Evolutionary conservation across 2,797 vertebrate species (phyloP).

Genomic region (Amblyopsis hoosieri): DNA sequence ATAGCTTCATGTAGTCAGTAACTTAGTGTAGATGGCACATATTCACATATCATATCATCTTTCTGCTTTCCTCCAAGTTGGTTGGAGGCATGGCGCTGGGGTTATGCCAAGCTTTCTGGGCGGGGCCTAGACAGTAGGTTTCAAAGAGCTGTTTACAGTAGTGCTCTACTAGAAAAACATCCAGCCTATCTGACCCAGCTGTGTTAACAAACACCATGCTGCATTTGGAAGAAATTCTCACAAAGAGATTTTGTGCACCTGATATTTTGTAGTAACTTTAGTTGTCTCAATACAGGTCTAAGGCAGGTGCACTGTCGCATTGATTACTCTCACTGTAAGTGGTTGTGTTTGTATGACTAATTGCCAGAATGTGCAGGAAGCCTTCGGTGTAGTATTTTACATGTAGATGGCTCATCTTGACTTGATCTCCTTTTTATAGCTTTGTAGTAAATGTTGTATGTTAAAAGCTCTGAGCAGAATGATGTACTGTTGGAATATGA

Average conservation of each 20-base stretch:
- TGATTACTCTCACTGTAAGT: constrained; percentile 63
- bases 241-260: constrained; percentile 12
- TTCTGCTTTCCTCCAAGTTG: constrained; percentile 10
- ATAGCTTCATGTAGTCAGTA: constrained; percentile 23
- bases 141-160: too few relatives aligned
- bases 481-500: constrained; percentile 4
- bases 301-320: constrained; percentile 56
- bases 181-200: background rate
- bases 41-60: background rate
- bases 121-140: background rate
- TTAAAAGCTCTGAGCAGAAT: background rate
- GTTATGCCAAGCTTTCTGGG: background rate
- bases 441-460: background rate
- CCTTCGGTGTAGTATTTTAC: constrained; percentile 1
- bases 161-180: too few relatives aligned
- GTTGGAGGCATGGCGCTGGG: constrained; percentile 8
- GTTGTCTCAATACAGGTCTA: constrained; percentile 63
- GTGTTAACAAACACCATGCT: background rate
- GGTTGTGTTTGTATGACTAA: constrained; percentile 14
- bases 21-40: constrained; percentile 12
- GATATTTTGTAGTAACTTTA: constrained; percentile 44
- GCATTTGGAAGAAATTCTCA: background rate
- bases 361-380: constrained; percentile 7
- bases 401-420: background rate
- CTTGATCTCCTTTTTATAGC: background rate